A percentile compares a stretch with the other conserved stretches of the same genome.
phyloP scores from a whole-genome alignment of 2,888 invertebrate genomes.

The Hyles lineata region DNA sequence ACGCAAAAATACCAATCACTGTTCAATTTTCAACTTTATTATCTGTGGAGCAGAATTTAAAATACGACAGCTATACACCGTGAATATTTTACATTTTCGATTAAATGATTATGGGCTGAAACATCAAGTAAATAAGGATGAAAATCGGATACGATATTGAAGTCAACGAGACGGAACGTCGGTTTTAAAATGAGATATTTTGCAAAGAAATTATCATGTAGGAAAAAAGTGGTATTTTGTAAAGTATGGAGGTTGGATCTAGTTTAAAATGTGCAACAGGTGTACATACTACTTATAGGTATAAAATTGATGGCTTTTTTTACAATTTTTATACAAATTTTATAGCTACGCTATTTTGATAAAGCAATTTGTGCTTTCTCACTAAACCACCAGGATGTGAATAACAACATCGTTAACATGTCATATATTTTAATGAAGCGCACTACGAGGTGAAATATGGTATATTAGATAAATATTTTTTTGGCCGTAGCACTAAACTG shows the following conservation, averaged over 20 bases:
- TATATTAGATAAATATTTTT: too few species aligned
- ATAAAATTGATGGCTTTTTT: neutral
- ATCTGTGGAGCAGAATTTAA: slow-evolving; percentile 30
- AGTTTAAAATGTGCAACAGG: slow-evolving; percentile 6
- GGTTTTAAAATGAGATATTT: slow-evolving; percentile 54
- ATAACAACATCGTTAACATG: too few species aligned
- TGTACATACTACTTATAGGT: slow-evolving; percentile 4
- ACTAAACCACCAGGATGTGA: too few species aligned
- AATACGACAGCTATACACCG: neutral
- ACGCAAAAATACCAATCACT: slow-evolving; percentile 43
- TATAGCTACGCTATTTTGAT: too few species aligned
- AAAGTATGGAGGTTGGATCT: slow-evolving; percentile 34
- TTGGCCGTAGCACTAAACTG: too few species aligned
- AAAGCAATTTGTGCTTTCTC: too few species aligned
- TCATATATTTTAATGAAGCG: too few species aligned
- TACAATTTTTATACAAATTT: too few species aligned
- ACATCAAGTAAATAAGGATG: neutral
- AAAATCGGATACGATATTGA: slow-evolving; percentile 31
- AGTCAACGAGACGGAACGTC: slow-evolving; percentile 48
- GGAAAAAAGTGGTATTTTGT: slow-evolving; percentile 41
- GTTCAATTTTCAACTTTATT: slow-evolving; percentile 34
- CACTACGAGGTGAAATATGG: too few species aligned
- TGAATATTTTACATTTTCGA: neutral
- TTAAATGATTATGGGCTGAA: slow-evolving; percentile 36
- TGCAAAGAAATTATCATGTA: slow-evolving; percentile 48